Evolutionary conservation across 2,888 invertebrate genomes (phyloP), one percentile per base, ranked within the genome.

Genomic region (Cremastinae sp.): DNA sequence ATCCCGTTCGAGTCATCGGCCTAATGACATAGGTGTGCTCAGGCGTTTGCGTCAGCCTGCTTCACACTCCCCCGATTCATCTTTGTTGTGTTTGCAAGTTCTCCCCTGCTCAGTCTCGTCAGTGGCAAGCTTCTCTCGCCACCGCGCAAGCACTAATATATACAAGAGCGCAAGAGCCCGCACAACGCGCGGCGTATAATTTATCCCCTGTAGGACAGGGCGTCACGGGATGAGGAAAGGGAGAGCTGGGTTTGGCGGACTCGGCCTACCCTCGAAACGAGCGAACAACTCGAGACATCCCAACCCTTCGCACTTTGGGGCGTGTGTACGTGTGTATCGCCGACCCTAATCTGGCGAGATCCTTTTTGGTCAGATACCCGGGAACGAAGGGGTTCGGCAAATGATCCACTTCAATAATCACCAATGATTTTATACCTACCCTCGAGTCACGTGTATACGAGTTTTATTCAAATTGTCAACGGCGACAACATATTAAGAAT

Each of bases 11-110:
- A 83, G 84, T 81, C 83, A 83, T 83, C 81, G 83, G 78, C 79
- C 83, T 85, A 85, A 84, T 84, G 84, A 85, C 83, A 83, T 84
- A 84, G 84, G 84, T 84, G 83, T 84, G 75, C 76, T 74, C 59
- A 55, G 18, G 28, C 73, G 65, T 74, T 74, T 70, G 68, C 64
- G 65, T 47, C 14, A 58, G 28, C 49, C 28, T n/a, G n/a, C n/a
- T n/a, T n/a, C n/a, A n/a, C n/a, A n/a, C 58, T 37, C 18, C 22
- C n/a, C 47, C 22, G 20, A 43, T 37, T 41, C 58, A 43, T 18
- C 18, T 45, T 28, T 45, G 53, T 28, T 28, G 5, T 28, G 28
- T 56, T 66, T 56, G 56, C 37, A 20, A 18, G 18, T 28, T 41
- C 55, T 37, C 28, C 2, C 35, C 8, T 20, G 12, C 49, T 20